These are phyloP conservation scores for Oxyura jamaicensis DNA, from an alignment of 2,113 vertebrate species.

Conservation along the genomic window DNA sequence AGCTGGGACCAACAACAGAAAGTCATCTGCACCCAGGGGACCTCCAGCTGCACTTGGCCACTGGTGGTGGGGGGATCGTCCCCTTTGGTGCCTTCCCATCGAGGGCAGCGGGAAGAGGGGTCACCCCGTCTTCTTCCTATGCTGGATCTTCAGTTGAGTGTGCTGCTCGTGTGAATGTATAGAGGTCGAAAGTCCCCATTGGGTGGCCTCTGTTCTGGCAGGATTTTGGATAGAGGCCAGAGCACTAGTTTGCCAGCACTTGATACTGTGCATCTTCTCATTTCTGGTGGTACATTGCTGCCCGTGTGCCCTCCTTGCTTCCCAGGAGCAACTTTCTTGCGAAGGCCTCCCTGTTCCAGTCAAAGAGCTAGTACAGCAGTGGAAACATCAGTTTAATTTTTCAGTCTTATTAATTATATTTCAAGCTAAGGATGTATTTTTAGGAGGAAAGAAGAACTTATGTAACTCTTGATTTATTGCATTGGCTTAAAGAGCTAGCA, in stretches of 20 bases:
- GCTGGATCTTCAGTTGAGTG: not conserved
- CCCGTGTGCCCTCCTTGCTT: not conserved
- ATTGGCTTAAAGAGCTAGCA: slow-evolving; percentile 13
- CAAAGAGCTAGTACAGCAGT: slow-evolving; percentile 14
- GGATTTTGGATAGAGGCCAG: rapidly evolving
- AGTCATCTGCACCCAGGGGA: not conserved
- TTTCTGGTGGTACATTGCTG: not conserved
- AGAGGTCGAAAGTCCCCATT: not conserved
- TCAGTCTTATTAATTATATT: slow-evolving; percentile 57
- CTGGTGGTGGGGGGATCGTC: not conserved
- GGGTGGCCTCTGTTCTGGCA: not conserved
- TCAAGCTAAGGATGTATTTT: slow-evolving; percentile 39
- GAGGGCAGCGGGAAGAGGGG: not conserved
- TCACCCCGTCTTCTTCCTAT: too few species aligned
- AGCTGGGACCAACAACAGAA: not conserved
- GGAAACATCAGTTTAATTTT: slow-evolving; percentile 38
- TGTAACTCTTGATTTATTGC: slow-evolving; percentile 29
- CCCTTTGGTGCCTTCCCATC: not conserved
- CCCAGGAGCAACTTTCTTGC: not conserved
- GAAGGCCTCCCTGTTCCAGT: not conserved
- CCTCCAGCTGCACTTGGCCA: not conserved
- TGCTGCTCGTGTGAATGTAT: rapidly evolving
- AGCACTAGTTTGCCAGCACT: not conserved
- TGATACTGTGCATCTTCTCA: not conserved
- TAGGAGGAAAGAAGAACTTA: slow-evolving; percentile 16